A percentile compares a stretch with the other conserved stretches of the same genome.
Evolutionary conservation across 2,888 invertebrate genomes (phyloP).

Genomic region (Cephus runcator): DNA sequence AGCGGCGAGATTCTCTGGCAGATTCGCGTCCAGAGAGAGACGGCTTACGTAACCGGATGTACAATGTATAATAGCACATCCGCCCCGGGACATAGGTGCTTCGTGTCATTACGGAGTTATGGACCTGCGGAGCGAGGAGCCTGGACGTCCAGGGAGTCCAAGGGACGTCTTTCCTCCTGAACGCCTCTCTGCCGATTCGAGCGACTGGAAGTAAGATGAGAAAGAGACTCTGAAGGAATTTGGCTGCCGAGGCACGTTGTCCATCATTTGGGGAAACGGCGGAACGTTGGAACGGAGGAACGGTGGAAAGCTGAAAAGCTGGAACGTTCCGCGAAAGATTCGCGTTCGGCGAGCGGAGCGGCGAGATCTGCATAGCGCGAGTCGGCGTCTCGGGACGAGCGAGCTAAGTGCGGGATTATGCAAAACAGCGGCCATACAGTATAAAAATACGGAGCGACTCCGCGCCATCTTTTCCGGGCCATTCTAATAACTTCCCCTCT

Average conservation of each 20-base stretch:
- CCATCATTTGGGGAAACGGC: conserved; percentile 49
- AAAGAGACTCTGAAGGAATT: too few relatives aligned
- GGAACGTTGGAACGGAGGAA: conserved; percentile 35
- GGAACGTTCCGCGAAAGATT: conserved; percentile 45
- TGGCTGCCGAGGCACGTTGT: conserved; percentile 42
- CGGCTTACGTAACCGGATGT: too few relatives aligned
- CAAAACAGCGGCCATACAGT: conserved; percentile 66
- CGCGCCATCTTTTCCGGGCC: conserved; percentile 67
- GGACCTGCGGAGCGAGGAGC: too few relatives aligned
- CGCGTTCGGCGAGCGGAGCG: conserved; percentile 41
- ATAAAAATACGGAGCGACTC: conserved; percentile 67
- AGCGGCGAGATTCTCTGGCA: too few relatives aligned
- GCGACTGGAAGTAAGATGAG: too few relatives aligned
- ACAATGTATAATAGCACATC: too few relatives aligned
- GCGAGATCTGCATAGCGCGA: conserved; percentile 55
- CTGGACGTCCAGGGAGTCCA: too few relatives aligned
- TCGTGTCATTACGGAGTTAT: too few relatives aligned
- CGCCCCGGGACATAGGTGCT: too few relatives aligned
- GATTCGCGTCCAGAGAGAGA: too few relatives aligned
- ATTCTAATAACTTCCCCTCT: conserved; percentile 65
- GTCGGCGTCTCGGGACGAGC: conserved; percentile 60
- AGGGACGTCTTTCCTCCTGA: too few relatives aligned
- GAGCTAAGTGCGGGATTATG: conserved; percentile 67
- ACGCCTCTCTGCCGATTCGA: too few relatives aligned
- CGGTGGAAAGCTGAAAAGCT: conserved; percentile 48